Evolutionary conservation across 1,140 invertebrate genomes (phyloP).

Genomic region (Aphelenchoides fujianensis): DNA sequence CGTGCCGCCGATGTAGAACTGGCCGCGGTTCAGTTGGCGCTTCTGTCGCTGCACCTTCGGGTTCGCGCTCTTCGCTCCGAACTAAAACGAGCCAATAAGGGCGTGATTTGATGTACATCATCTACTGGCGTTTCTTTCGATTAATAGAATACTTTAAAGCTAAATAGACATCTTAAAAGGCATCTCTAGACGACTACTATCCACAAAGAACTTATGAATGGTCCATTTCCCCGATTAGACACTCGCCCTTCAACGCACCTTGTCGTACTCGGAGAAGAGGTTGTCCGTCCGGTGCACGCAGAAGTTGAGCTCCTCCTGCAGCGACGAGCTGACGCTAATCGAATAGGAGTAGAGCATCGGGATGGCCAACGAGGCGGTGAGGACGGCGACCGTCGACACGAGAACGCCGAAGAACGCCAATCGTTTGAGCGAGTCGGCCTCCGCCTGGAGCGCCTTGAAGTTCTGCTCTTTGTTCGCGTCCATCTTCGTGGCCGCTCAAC

Average conservation of each 20-base stretch:
- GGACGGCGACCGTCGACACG: slow-evolving; percentile 46
- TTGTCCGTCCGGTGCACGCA: slow-evolving; percentile 45
- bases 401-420: slow-evolving; percentile 50
- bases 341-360: slow-evolving; percentile 56
- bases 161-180: background rate
- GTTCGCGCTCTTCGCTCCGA: background rate
- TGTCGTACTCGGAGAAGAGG: slow-evolving; percentile 42
- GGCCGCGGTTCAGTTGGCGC: background rate
- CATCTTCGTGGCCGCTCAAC: background rate
- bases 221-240: background rate
- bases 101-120: background rate
- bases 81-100: slow-evolving; percentile 1
- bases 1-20: background rate
- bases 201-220: background rate
- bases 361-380: slow-evolving; percentile 47
- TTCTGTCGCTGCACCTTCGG: background rate
- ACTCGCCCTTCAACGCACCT: background rate
- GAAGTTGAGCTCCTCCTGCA: slow-evolving; percentile 53
- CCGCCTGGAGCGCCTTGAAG: slow-evolving; percentile 15
- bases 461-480: background rate
- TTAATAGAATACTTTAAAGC: background rate
- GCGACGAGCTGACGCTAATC: slow-evolving; percentile 48
- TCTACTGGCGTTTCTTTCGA: background rate
- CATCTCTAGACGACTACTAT: background rate
- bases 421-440: slow-evolving; percentile 40